Base-by-base conservation (phyloP, 1,140 invertebrate genomes). In the Matsumurasca onukii region DNA sequence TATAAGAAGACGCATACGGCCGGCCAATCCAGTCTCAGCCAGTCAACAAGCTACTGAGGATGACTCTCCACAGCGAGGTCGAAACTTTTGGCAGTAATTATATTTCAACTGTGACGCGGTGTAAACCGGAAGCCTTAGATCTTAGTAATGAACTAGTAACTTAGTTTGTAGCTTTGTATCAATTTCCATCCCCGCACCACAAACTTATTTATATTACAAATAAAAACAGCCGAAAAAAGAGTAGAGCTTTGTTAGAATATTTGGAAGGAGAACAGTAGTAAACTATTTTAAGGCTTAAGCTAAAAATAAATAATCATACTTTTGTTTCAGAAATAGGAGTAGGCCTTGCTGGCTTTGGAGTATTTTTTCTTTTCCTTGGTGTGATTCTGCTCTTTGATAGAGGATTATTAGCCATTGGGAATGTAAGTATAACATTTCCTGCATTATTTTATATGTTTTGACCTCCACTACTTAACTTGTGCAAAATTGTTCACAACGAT, bases 371-470 rank as follows among this genome's bases (percentile, higher is more conserved):
- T 22, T 95, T 99, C 75, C 85, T 99, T 22, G 98, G 98, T 66
- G 88, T 99, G 61, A 75, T 99, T 45, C 82, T 99, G 52, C 83
- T 99, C 20, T 99, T 99, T 85, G 98, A 99, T 80, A 98, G 96
- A 82, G 98, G 97, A 71, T 85, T 99, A 70, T 83, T 99, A 57
- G 98, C 98, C 13, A 97, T 99, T 77, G 98, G 98, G 79, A 99
- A 99, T 89, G 97, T 97, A 88, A 90, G 88, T 80, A 68, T 66
- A 5, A 39, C 5, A 39, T 39, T 39, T 17, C n/a, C n/a, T n/a
- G n/a, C n/a, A n/a, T n/a, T n/a, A n/a, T n/a, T n/a, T n/a, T n/a
- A n/a, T n/a, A n/a, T n/a, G n/a, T n/a, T n/a, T n/a, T n/a, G n/a
- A n/a, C n/a, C n/a, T n/a, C n/a, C n/a, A n/a, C n/a, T n/a, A n/a